Conservation (phyloP, 2,888 invertebrate genomes). For the Papilio protenor region DNA sequence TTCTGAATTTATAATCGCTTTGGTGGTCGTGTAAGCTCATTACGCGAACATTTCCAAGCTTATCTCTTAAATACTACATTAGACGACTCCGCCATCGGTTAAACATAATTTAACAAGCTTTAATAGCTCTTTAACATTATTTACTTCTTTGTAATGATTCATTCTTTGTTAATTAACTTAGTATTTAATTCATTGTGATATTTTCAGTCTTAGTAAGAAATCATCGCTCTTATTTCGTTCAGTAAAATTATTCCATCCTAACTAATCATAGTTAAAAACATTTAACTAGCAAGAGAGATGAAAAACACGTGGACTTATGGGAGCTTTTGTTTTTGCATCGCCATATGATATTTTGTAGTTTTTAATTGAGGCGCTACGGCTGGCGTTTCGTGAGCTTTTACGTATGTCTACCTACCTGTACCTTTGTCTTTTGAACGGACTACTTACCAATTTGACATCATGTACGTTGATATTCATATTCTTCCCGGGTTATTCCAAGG, state of each 20-base stretch:
- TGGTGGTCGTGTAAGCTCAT: slow-evolving; percentile 60
- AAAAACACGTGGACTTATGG: not conserved
- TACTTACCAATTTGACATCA: too few species aligned
- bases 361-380: not conserved
- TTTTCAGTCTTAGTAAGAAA: not conserved
- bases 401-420: too few species aligned
- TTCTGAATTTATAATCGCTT: slow-evolving; percentile 50
- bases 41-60: slow-evolving; percentile 59
- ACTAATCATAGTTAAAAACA: not conserved
- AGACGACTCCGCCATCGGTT: slow-evolving; percentile 14
- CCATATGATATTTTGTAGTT: not conserved
- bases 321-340: not conserved
- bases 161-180: not conserved
- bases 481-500: not conserved
- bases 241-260: not conserved
- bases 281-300: not conserved
- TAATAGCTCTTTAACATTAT: slow-evolving; percentile 2
- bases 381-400: not conserved
- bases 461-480: not conserved
- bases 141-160: not conserved
- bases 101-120: slow-evolving; percentile 29
- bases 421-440: too few species aligned
- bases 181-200: not conserved
- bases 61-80: slow-evolving; percentile 48
- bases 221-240: not conserved